phyloP scores from a whole-genome alignment of 2,888 invertebrate genomes.

The Sisyra nigra region DNA sequence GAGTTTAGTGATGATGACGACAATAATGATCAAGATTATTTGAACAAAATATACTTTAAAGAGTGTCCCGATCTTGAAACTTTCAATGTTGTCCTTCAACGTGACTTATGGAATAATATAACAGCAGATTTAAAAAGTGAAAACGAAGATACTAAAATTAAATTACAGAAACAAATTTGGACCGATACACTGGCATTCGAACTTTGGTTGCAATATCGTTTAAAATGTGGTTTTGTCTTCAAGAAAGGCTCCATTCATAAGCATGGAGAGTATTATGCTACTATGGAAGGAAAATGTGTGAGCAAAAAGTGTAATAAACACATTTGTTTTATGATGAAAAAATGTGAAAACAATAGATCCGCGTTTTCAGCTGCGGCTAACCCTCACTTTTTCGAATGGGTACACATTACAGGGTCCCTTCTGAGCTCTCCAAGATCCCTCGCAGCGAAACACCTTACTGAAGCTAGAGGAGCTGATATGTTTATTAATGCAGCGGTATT shows the following conservation, averaged over 20 bases:
- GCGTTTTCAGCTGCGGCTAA: no score
- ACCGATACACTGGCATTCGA: background rate
- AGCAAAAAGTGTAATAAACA: background rate
- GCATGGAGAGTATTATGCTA: background rate
- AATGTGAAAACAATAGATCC: no score
- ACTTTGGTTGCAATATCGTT: background rate
- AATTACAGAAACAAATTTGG: background rate
- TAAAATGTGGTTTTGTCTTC: background rate
- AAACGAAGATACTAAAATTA: background rate
- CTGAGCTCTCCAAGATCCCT: no score
- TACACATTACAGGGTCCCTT: no score
- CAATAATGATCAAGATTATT: background rate
- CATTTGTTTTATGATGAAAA: no score
- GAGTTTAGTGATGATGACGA: background rate
- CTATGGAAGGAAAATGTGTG: background rate
- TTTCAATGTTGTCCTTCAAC: background rate
- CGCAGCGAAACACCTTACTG: no score
- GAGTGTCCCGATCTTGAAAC: background rate
- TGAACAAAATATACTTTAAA: background rate
- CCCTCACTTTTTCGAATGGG: no score
- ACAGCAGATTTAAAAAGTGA: background rate
- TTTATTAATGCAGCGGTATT: no score
- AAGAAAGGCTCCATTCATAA: background rate
- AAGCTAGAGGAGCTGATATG: no score
- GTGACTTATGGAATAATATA: background rate